Conservation (phyloP, 2,888 invertebrate genomes). For the Lissonota sp. region DNA sequence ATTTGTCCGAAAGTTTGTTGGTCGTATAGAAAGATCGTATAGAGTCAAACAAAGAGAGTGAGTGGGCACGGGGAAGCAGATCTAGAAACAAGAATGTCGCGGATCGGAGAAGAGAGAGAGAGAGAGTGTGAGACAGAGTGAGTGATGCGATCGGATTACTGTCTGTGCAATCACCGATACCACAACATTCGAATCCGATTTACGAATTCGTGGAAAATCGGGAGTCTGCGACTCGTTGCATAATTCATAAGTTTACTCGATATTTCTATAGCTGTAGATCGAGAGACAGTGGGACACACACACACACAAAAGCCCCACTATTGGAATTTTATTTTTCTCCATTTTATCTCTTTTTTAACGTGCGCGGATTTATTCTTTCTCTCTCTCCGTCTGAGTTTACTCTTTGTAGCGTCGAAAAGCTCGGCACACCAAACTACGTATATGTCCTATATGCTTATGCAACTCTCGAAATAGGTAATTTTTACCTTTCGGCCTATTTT, state of each 20-base stretch:
- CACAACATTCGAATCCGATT: constrained; percentile 61
- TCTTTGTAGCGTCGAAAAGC: constrained; percentile 1
- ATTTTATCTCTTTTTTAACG: constrained; percentile 10
- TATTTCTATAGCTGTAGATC: constrained; percentile 8
- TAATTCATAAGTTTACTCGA: constrained; percentile 60
- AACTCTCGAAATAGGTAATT: constrained; percentile 25
- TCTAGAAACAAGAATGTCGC: constrained; percentile 1
- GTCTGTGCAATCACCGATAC: constrained; percentile 48
- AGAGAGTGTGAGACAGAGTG: not conserved
- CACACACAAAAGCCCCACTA: too few relatives aligned
- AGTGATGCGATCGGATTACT: constrained; percentile 57
- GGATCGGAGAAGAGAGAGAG: not conserved
- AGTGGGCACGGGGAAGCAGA: constrained; percentile 4
- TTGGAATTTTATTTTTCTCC: constrained; percentile 23
- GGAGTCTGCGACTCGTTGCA: constrained; percentile 54
- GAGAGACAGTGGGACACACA: not conserved
- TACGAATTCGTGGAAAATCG: constrained; percentile 61
- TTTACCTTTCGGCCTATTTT: not conserved
- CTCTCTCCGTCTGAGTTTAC: constrained; percentile 24
- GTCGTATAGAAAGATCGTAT: constrained; percentile 31
- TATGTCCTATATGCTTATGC: not conserved
- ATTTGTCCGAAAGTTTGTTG: constrained; percentile 55
- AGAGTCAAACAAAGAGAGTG: constrained; percentile 13
- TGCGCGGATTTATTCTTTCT: constrained; percentile 26
- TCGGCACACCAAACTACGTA: constrained; percentile 23